phyloP scores from a whole-genome alignment of 2,888 invertebrate species.

The Conomelus anceps region DNA sequence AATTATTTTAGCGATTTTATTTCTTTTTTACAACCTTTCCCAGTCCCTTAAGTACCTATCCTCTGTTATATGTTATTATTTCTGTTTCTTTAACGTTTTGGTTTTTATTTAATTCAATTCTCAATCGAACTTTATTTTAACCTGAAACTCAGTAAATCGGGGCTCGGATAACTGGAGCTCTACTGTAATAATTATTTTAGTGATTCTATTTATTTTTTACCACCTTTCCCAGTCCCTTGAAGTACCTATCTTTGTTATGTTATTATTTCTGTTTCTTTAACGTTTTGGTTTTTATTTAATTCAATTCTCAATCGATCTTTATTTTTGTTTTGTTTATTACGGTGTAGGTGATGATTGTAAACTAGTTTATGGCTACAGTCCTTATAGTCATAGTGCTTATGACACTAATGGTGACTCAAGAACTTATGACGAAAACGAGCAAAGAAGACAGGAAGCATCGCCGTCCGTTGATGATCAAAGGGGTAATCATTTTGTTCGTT shows the following conservation, averaged over 20 bases:
- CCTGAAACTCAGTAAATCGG: too few species aligned
- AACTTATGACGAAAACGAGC: slow-evolving; percentile 19
- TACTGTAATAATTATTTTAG: too few species aligned
- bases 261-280: neutral
- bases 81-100: neutral
- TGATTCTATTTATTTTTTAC: too few species aligned
- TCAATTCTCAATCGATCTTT: too few species aligned
- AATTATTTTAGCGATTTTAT: too few species aligned
- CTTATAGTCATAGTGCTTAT: slow-evolving; percentile 32
- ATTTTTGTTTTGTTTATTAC: neutral
- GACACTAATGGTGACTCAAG: slow-evolving; percentile 17
- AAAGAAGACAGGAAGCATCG: slow-evolving; percentile 26
- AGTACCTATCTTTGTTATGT: neutral
- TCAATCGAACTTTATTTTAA: neutral
- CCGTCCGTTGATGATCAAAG: slow-evolving; percentile 35
- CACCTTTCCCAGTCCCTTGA: neutral
- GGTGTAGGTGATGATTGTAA: slow-evolving; percentile 31
- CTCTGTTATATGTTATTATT: neutral
- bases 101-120: too few species aligned
- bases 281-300: neutral
- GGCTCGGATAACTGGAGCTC: too few species aligned
- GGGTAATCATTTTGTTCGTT: slow-evolving; percentile 27
- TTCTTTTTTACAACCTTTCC: neutral
- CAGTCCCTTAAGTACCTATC: neutral
- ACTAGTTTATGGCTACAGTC: slow-evolving; percentile 34